phyloP scores from a whole-genome alignment of 92 coral and sea anemone genomes.

The Pocillopora meandrina region DNA sequence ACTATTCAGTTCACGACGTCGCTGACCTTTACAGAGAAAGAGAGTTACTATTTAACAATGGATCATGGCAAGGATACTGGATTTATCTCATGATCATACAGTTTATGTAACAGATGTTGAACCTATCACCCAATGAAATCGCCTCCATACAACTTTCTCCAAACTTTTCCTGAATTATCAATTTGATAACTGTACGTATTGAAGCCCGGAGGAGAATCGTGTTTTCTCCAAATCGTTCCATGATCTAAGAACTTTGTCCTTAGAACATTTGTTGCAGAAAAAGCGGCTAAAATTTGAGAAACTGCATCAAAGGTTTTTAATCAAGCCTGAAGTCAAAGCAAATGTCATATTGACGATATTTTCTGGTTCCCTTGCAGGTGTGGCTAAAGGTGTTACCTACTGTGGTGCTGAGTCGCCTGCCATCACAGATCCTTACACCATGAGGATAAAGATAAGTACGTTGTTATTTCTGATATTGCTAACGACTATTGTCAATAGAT shows the following conservation, averaged over 20 bases:
- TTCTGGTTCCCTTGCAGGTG: constrained; percentile 40
- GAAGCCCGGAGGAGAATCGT: too few species aligned
- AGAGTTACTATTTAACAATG: constrained; percentile 63
- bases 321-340: background rate
- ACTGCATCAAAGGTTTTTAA: too few species aligned
- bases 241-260: too few species aligned
- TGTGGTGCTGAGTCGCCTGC: constrained; percentile 86
- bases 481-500: too few species aligned
- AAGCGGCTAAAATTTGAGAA: too few species aligned
- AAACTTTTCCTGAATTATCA: too few species aligned
- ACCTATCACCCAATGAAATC: too few species aligned
- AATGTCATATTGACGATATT: background rate
- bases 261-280: too few species aligned
- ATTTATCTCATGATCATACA: background rate
- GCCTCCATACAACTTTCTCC: too few species aligned
- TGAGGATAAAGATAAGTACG: constrained; percentile 82
- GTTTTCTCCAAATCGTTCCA: too few species aligned
- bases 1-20: constrained; percentile 60
- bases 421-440: constrained; percentile 50
- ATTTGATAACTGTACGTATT: too few species aligned
- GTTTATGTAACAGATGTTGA: too few species aligned
- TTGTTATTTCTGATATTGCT: background rate
- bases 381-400: constrained; percentile 68
- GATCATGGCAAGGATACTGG: constrained; percentile 63
- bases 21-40: constrained; percentile 63